Percentiles rank a stretch among this genome's conserved stretches.
phyloP scores from a whole-genome alignment of 2,888 invertebrate genomes.

The Tenthredo scrophulariae region DNA sequence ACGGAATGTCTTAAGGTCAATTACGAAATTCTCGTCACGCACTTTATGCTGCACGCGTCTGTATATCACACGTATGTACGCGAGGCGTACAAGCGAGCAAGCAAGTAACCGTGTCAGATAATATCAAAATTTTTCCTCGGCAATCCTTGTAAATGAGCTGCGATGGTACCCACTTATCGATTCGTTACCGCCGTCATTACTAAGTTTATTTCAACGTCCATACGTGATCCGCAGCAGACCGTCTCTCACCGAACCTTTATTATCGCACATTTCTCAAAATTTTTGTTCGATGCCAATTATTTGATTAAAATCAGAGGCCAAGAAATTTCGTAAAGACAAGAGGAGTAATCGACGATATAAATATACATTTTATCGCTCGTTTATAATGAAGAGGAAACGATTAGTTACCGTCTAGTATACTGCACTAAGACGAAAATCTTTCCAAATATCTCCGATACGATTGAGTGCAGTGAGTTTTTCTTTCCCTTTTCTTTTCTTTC shows the following conservation, averaged over 20 bases:
- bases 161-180: constrained; percentile 47
- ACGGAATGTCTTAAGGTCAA: constrained; percentile 26
- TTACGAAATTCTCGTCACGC: constrained; percentile 44
- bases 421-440: background rate
- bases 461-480: no score
- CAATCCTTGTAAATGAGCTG: constrained; percentile 44
- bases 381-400: background rate
- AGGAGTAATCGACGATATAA: background rate
- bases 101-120: constrained; percentile 2
- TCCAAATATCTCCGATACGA: background rate
- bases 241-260: background rate
- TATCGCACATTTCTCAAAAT: background rate
- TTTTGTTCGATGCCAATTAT: background rate
- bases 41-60: constrained; percentile 19
- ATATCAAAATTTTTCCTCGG: constrained; percentile 9
- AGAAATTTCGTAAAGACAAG: background rate
- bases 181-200: constrained; percentile 51
- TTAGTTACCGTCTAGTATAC: background rate
- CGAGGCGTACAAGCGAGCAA: background rate
- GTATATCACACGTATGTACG: background rate
- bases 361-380: background rate
- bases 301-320: background rate
- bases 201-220: constrained; percentile 40
- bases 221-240: background rate
- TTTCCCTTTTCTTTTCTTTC: background rate